Percentiles rank a stretch among this genome's conserved stretches.
Evolutionary conservation across 2,113 vertebrate species (phyloP).

Genomic region (Coregonus clupeaformis): DNA sequence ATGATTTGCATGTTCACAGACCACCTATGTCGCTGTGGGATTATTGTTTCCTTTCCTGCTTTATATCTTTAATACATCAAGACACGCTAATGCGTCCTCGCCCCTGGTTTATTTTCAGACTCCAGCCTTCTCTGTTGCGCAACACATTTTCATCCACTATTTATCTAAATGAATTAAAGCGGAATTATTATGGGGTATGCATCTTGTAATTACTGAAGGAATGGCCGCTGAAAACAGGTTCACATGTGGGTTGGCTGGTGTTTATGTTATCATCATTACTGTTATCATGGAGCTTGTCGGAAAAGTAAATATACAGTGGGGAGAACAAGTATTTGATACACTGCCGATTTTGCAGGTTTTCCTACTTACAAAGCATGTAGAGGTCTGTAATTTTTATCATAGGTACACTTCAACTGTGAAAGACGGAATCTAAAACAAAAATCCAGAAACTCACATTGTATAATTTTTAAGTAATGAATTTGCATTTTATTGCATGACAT

Average conservation of each 20-base stretch:
- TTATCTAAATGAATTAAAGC: slow-evolving; percentile 58
- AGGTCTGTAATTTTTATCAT: too few species aligned
- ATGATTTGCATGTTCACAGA: slow-evolving; percentile 44
- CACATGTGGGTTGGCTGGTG: slow-evolving; percentile 55
- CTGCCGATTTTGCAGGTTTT: too few species aligned
- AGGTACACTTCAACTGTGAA: too few species aligned
- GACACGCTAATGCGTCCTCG: slow-evolving; percentile 21
- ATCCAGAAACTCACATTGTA: too few species aligned
- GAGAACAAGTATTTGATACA: too few species aligned
- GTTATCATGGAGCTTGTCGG: slow-evolving; percentile 51
- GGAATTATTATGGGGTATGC: slow-evolving; percentile 63
- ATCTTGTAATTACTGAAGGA: slow-evolving; percentile 69
- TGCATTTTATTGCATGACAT: too few species aligned
- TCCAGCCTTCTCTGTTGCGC: slow-evolving; percentile 48
- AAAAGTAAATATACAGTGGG: slow-evolving; percentile 64
- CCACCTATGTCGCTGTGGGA: slow-evolving; percentile 33
- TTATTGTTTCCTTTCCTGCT: slow-evolving; percentile 39
- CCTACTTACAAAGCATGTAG: too few species aligned
- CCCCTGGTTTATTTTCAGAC: slow-evolving; percentile 58
- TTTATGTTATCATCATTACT: slow-evolving; percentile 69
- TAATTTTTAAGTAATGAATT: too few species aligned
- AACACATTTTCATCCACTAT: slow-evolving; percentile 48
- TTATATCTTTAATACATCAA: slow-evolving; percentile 55
- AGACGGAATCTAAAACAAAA: too few species aligned
- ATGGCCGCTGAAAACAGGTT: slow-evolving; percentile 59